Evolutionary conservation across 1,140 invertebrate species (phyloP).

Genomic region (Macrosteles quadrilineatus): DNA sequence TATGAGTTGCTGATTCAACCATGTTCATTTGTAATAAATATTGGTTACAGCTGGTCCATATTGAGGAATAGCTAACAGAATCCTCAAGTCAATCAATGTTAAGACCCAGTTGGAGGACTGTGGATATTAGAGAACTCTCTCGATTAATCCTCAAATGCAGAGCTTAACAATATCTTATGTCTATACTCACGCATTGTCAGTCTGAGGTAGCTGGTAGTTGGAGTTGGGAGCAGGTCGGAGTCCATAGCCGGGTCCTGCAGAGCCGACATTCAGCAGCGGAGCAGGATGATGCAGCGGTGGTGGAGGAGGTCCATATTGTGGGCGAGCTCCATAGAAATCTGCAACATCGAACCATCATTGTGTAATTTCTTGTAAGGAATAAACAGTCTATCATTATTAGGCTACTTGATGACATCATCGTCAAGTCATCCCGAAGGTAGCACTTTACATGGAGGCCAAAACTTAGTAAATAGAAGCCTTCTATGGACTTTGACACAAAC

Average conservation of each 20-base stretch:
- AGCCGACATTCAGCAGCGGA: conserved; percentile 2
- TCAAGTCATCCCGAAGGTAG: background rate
- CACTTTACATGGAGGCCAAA: background rate
- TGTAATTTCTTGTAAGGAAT: background rate
- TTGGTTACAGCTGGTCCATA: too few species aligned
- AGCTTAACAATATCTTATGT: too few species aligned
- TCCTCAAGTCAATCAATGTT: too few species aligned
- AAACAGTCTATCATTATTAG: background rate
- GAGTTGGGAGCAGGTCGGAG: background rate
- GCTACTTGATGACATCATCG: background rate
- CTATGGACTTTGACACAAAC: background rate
- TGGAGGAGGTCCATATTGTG: background rate
- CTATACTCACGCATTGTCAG: conserved; percentile 18
- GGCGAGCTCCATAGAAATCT: background rate
- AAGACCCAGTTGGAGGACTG: too few species aligned
- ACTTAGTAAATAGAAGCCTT: background rate
- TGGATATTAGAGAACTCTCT: too few species aligned
- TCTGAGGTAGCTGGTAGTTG: conserved; percentile 13
- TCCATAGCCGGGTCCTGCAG: background rate
- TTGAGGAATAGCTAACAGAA: too few species aligned
- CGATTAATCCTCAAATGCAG: too few species aligned
- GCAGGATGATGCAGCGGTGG: background rate
- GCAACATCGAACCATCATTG: background rate
- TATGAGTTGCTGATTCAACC: too few species aligned
- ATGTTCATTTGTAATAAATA: too few species aligned